A percentile compares a stretch with the other conserved stretches of the same genome.
phyloP scores from a whole-genome alignment of 2,888 invertebrate species.

The Polydrusus pterygomalis region DNA sequence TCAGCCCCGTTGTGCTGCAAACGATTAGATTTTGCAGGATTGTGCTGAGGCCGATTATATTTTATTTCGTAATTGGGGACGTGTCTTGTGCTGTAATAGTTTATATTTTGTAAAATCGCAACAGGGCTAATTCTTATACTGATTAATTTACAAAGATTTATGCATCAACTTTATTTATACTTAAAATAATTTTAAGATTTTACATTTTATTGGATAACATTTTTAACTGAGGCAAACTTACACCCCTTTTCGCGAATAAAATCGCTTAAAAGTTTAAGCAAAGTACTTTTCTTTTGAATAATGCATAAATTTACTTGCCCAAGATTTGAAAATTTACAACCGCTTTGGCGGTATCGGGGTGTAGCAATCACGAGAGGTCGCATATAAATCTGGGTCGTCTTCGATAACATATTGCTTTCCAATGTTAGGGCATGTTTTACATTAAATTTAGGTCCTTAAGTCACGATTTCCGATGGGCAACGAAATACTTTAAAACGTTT shows the following conservation, averaged over 20 bases:
- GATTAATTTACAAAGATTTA: no score
- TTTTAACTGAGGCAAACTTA: background rate
- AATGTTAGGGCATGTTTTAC: slow-evolving; percentile 36
- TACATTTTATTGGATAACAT: slow-evolving; percentile 8
- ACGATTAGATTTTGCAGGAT: no score
- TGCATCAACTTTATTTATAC: no score
- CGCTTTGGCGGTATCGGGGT: slow-evolving; percentile 34
- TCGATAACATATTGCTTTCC: slow-evolving; percentile 36
- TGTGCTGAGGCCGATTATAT: no score
- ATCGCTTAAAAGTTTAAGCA: slow-evolving; percentile 26
- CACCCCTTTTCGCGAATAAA: slow-evolving; percentile 11
- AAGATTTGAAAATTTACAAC: slow-evolving; percentile 44
- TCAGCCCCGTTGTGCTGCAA: no score
- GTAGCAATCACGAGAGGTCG: slow-evolving; percentile 29
- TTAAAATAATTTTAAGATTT: background rate
- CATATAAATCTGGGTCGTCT: slow-evolving; percentile 29
- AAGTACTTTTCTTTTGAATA: slow-evolving; percentile 37
- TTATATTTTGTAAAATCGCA: no score
- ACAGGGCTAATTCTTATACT: no score
- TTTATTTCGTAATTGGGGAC: no score
- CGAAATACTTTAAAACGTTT: slow-evolving; percentile 11
- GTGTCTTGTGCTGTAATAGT: no score
- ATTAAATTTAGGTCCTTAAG: slow-evolving; percentile 40
- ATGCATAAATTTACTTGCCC: slow-evolving; percentile 37
- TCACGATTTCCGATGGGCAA: slow-evolving; percentile 16